Conservation (phyloP, 2,888 invertebrate genomes). For the Clusia tigrina region DNA sequence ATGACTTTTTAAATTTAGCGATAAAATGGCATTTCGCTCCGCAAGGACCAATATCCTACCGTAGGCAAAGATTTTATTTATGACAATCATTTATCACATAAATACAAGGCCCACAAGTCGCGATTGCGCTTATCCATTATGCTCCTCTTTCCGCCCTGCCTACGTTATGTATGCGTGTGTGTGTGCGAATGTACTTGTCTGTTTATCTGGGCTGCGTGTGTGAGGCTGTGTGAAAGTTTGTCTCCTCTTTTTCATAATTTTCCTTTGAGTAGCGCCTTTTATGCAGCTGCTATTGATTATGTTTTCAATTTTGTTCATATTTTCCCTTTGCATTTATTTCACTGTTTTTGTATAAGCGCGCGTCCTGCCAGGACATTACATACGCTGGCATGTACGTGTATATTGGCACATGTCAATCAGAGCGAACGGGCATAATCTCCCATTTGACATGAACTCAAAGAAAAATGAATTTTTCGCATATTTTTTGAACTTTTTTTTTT, state of each 20-base stretch:
- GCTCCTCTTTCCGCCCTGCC: conserved; percentile 24
- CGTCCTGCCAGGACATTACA: not conserved
- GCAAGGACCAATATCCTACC: conserved; percentile 56
- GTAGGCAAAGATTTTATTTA: conserved; percentile 51
- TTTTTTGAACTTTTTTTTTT: conserved; percentile 1
- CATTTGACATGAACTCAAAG: conserved; percentile 53
- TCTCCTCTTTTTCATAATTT: no score
- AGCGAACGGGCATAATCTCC: conserved; percentile 46
- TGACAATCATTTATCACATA: conserved; percentile 61
- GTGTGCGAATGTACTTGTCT: not conserved
- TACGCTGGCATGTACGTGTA: no score
- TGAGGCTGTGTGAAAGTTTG: no score
- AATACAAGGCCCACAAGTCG: conserved; percentile 50
- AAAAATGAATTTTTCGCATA: conserved; percentile 18
- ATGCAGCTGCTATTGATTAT: not conserved
- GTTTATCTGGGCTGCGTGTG: not conserved
- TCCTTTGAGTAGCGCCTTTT: no score
- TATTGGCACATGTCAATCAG: conserved; percentile 41
- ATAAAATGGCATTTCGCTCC: conserved; percentile 46
- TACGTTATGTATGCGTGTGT: not conserved
- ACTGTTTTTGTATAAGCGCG: not conserved
- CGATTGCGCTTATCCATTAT: conserved; percentile 55
- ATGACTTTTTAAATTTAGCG: conserved; percentile 43
- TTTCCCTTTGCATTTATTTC: not conserved
- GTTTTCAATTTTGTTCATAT: not conserved